Evolutionary conservation across 1,140 invertebrate species (phyloP).

Genomic region (Gyrodactylus salaris): DNA sequence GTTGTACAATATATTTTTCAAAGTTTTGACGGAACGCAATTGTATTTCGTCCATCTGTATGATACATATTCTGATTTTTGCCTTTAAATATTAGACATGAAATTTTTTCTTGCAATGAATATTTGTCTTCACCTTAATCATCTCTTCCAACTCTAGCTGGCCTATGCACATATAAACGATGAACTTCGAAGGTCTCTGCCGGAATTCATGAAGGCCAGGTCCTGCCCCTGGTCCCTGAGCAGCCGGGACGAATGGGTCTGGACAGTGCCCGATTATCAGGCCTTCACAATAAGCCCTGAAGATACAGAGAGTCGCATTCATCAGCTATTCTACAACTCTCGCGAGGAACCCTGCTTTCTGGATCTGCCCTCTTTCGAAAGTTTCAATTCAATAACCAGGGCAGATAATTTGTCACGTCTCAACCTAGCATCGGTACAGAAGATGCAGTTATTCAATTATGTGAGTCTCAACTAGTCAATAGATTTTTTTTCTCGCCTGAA

Average conservation of each 20-base stretch:
- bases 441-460: too few species aligned
- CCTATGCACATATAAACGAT: not conserved
- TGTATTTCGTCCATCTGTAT: too few species aligned
- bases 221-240: not conserved
- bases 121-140: not conserved
- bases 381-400: too few species aligned
- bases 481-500: too few species aligned
- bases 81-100: too few species aligned
- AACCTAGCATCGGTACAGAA: too few species aligned
- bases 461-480: too few species aligned
- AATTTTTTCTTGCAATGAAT: not conserved
- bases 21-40: too few species aligned
- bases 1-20: too few species aligned
- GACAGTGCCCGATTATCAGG: not conserved
- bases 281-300: not conserved
- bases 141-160: not conserved
- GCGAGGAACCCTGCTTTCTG: not conserved
- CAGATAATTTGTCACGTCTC: too few species aligned
- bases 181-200: not conserved
- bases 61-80: too few species aligned
- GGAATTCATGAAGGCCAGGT: not conserved
- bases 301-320: not conserved
- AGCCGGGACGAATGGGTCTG: not conserved
- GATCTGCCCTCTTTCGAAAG: too few species aligned
- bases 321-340: not conserved